Percentiles rank a stretch among this genome's conserved stretches.
Conservation (phyloP, 2,797 vertebrate genomes). For the Moxostoma hubbsi region DNA sequence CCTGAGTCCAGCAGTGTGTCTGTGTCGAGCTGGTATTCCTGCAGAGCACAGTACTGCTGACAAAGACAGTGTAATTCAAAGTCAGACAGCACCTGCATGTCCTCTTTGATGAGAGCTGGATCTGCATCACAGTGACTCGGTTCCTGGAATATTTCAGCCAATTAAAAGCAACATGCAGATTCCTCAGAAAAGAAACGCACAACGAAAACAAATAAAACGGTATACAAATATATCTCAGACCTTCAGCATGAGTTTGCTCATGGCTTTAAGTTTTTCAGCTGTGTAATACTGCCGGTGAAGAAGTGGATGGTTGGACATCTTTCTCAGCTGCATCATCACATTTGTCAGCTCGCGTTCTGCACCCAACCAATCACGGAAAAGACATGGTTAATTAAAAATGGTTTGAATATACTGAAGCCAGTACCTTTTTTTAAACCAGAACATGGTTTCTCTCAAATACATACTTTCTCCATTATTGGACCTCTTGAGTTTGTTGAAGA, state of each 20-base stretch:
- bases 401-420: background rate
- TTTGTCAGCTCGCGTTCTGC: slow-evolving; percentile 84
- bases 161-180: background rate
- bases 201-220: background rate
- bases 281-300: slow-evolving; percentile 85
- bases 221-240: slow-evolving; percentile 59
- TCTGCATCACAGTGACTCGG: slow-evolving; percentile 84
- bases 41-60: slow-evolving; percentile 78
- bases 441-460: slow-evolving; percentile 17
- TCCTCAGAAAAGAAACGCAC: background rate
- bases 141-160: slow-evolving; percentile 71
- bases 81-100: slow-evolving; percentile 89
- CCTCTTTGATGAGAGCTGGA: slow-evolving; percentile 85
- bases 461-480: slow-evolving; percentile 78
- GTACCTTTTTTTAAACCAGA: background rate
- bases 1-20: slow-evolving; percentile 85
- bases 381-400: background rate
- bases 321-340: slow-evolving; percentile 89
- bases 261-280: slow-evolving; percentile 78
- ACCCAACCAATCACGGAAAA: slow-evolving; percentile 47
- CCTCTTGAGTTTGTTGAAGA: slow-evolving; percentile 81
- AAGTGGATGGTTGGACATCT: slow-evolving; percentile 89
- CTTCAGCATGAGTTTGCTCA: slow-evolving; percentile 86
- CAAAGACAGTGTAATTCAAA: slow-evolving; percentile 86
- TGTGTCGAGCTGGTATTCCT: slow-evolving; percentile 76